Conservation (phyloP, 2,888 invertebrate species). For the Monoplex corrugatus region DNA sequence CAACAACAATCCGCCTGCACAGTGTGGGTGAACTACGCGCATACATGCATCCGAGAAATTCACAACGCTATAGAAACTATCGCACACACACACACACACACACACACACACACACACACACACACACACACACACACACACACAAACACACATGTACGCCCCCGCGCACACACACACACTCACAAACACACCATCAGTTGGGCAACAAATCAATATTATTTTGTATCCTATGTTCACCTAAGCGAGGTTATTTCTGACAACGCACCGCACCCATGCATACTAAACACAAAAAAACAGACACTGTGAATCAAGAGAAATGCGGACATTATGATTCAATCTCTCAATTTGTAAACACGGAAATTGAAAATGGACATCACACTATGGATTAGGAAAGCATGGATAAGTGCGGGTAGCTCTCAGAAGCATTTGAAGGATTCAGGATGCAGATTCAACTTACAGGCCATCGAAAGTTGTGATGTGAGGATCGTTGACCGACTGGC, state of each 20-base stretch:
- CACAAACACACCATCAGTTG: neutral
- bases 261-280: neutral
- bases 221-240: no score
- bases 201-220: no score
- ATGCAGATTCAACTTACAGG: constrained; percentile 52
- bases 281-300: neutral
- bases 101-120: constrained; percentile 1
- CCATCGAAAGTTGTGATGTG: constrained; percentile 72
- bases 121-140: neutral
- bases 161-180: no score
- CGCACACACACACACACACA: neutral
- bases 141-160: neutral
- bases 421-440: no score
- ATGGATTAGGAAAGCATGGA: no score
- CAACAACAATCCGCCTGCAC: no score
- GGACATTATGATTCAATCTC: neutral
- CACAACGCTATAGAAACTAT: no score
- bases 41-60: neutral
- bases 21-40: no score
- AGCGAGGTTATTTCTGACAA: no score
- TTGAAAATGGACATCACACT: no score
- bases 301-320: neutral
- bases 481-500: constrained; percentile 73
- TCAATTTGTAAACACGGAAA: no score
- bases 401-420: no score